Conservation (phyloP, 2,113 vertebrate species). For the Peucedramus taeniatus region DNA sequence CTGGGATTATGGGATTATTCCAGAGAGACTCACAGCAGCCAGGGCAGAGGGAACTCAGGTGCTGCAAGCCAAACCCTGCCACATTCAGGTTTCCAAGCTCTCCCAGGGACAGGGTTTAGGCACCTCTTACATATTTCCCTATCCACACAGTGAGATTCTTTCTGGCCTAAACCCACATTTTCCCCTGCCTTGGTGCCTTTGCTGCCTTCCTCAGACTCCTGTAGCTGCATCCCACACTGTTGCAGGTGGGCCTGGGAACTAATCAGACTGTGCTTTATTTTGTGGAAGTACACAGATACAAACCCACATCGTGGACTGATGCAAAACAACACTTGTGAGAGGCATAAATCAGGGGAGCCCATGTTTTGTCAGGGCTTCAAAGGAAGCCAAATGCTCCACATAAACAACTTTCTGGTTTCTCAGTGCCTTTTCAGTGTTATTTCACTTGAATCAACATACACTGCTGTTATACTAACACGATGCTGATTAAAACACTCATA, state of each 20-base stretch:
- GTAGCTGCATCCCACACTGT: background rate
- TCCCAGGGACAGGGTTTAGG: background rate
- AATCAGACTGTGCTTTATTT: background rate
- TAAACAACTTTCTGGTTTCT: background rate
- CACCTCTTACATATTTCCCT: background rate
- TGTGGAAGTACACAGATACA: background rate
- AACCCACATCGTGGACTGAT: background rate
- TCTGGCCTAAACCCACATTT: background rate
- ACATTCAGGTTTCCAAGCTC: background rate
- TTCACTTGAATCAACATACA: background rate
- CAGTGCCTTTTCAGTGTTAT: background rate
- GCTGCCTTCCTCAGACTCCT: background rate
- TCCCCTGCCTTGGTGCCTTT: background rate
- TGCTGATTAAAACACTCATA: background rate
- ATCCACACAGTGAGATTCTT: background rate
- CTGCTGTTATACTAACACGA: background rate
- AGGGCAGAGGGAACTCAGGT: background rate
- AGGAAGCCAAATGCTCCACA: background rate
- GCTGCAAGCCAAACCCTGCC: background rate
- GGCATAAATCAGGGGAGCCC: background rate
- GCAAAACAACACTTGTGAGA: background rate
- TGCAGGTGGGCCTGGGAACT: background rate
- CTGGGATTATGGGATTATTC: background rate
- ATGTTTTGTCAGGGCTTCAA: background rate
- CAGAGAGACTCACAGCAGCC: background rate